Percentiles rank a stretch among this genome's conserved stretches.
These are phyloP conservation scores for Gastrophryne carolinensis DNA, from an alignment of 2,797 vertebrate species.

Conservation along the genomic window DNA sequence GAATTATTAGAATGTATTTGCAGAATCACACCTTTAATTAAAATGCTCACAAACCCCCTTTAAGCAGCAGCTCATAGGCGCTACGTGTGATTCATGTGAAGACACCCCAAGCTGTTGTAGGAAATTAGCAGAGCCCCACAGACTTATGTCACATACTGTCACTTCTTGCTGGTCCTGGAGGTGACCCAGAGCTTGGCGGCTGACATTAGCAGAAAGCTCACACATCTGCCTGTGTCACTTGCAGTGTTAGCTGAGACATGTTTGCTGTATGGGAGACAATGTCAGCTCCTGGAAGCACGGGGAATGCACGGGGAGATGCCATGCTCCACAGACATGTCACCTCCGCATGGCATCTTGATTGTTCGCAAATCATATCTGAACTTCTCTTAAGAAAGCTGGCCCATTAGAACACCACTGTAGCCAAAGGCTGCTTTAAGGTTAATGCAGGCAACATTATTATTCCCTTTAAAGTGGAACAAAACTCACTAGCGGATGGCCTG, in stretches of 20 bases:
- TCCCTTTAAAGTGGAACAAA: too few species aligned
- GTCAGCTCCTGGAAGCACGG: constrained; percentile 38
- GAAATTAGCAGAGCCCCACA: constrained; percentile 56
- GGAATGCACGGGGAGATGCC: constrained; percentile 38
- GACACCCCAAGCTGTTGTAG: constrained; percentile 59
- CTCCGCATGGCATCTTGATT: constrained; percentile 20
- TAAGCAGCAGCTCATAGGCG: constrained; percentile 39
- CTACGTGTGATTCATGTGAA: constrained; percentile 66
- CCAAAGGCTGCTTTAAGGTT: too few species aligned
- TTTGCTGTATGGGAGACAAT: constrained; percentile 30
- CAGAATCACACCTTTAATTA: constrained; percentile 46
- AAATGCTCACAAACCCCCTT: constrained; percentile 33
- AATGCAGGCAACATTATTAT: too few species aligned
- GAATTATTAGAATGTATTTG: constrained; percentile 27
- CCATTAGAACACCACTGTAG: background rate
- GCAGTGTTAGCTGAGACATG: constrained; percentile 44
- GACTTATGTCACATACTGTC: constrained; percentile 62
- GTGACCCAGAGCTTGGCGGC: constrained; percentile 57
- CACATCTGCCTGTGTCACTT: constrained; percentile 53
- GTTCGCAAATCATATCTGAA: constrained; percentile 29
- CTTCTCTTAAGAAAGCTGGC: background rate
- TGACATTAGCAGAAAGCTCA: constrained; percentile 52
- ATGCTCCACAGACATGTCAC: constrained; percentile 5
- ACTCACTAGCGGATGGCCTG: too few species aligned
- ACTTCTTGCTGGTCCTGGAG: constrained; percentile 60